A percentile compares a stretch with the other conserved stretches of the same genome.
Evolutionary conservation across 2,888 invertebrate genomes (phyloP).

Genomic region (Ectemnius continuus): DNA sequence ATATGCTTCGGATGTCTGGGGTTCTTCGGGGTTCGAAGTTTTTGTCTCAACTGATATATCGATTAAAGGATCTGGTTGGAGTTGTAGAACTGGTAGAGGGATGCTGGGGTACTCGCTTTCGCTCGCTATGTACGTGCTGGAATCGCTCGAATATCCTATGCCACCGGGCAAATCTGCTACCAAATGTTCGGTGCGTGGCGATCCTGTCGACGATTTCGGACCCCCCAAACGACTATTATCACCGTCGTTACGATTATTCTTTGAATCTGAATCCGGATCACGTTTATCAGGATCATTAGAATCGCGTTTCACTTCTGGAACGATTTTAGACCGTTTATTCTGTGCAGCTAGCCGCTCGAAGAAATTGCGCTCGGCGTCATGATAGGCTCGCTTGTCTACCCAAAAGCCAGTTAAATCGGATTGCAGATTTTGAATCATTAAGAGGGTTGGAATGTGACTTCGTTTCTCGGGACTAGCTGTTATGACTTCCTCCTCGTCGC

Average conservation of each 20-base stretch:
- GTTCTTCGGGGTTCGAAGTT: neutral
- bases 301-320: constrained; percentile 78
- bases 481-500: constrained; percentile 67
- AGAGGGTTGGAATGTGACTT: constrained; percentile 36
- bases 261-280: constrained; percentile 62
- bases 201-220: constrained; percentile 32
- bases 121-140: constrained; percentile 86
- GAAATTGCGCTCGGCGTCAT: constrained; percentile 84
- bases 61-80: no score
- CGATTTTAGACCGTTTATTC: constrained; percentile 41
- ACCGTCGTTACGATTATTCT: constrained; percentile 80
- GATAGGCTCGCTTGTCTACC: constrained; percentile 82
- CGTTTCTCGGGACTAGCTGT: constrained; percentile 65
- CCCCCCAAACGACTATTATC: constrained; percentile 76
- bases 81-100: no score
- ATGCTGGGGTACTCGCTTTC: constrained; percentile 73
- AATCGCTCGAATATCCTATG: constrained; percentile 89
- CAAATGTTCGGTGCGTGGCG: constrained; percentile 82
- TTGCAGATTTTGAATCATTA: constrained; percentile 42
- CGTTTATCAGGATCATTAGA: constrained; percentile 65
- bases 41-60: no score
- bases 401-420: constrained; percentile 80
- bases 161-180: constrained; percentile 89
- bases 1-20: no score
- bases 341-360: constrained; percentile 80